Percentiles rank a stretch among this genome's conserved stretches.
These are phyloP conservation scores for Altica lythri DNA, from an alignment of 2,888 invertebrate species.

Conservation along the genomic window DNA sequence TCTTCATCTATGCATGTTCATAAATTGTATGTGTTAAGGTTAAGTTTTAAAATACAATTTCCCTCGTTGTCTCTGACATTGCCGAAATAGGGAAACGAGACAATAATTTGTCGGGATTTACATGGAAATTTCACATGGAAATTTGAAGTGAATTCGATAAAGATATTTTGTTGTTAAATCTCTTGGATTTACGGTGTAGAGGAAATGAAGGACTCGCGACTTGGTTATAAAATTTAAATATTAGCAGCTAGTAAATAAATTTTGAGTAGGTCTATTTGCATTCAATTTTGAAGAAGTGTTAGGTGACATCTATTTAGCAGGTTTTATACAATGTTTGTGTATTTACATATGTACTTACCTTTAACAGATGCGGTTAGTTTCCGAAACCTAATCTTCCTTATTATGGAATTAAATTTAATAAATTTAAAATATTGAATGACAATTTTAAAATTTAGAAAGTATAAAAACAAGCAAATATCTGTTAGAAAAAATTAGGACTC, in stretches of 20 bases:
- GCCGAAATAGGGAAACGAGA: constrained; percentile 5
- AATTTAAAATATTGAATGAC: too few species aligned
- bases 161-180: constrained; percentile 14
- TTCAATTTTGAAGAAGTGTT: constrained; percentile 1
- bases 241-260: constrained; percentile 14
- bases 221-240: constrained; percentile 11
- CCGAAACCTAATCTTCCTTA: too few species aligned
- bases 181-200: not conserved
- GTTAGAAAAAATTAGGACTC: too few species aligned
- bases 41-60: not conserved
- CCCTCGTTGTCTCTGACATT: constrained; percentile 3
- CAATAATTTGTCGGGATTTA: constrained; percentile 9
- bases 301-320: too few species aligned
- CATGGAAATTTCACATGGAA: constrained; percentile 17
- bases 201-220: constrained; percentile 1
- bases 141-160: constrained; percentile 12
- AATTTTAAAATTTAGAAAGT: too few species aligned
- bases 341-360: too few species aligned
- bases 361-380: too few species aligned
- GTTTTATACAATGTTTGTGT: too few species aligned
- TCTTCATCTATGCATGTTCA: not conserved
- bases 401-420: too few species aligned
- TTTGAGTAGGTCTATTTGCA: constrained; percentile 6
- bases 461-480: too few species aligned
- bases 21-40: not conserved